Base-by-base conservation (phyloP, 2,888 invertebrate species). In the Microdon myrmicae region DNA sequence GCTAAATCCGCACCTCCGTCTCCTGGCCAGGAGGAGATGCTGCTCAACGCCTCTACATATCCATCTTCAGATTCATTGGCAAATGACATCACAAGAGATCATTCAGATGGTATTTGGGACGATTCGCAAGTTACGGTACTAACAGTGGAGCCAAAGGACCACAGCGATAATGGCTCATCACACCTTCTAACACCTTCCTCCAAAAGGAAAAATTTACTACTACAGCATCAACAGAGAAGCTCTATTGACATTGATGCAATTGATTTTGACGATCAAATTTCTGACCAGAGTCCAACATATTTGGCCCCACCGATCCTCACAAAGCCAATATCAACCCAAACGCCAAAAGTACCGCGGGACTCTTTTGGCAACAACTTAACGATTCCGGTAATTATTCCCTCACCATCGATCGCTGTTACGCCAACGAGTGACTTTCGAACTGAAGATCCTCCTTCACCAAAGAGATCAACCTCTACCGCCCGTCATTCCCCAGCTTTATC, bases 91-190 rank as follows among this genome's bases (percentile, higher is more conserved):
- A 89, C 86, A 17, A 82, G 90, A 73, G 92, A 92, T 76, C 91
- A 92, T 77, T 92, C 92, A 34, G 92, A 93, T 75, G 90, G 90
- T 38, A 87, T 90, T 73, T 92, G 92, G 92, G 93, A 92, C 79
- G 92, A 92, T 81, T 92, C 92, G 7, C 92, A 93, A 81, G 88
- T 89, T 5, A 92, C 92, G 1, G 90, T 92, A 9, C 82, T 91
- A 22, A 90, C 89, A 79, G 85, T 86, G 1, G 90, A 90, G 14
- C 75, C 75, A 3, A 64, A 71, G 9, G 76, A 76, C 12, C 71
- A 71, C n/a, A 75, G 73, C 16, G 77, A 78, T 16, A 71, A 69
- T 84, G 67, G 75, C 81, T 34, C 83, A 83, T 80, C 85, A 38
- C 84, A 85, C 23, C 76, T 90, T 43, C 75, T 91, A 19, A 92